Evolutionary conservation across 2,888 invertebrate genomes (phyloP), one percentile per base, ranked within the genome.

Genomic region (Chalcosyrphus nemorum): DNA sequence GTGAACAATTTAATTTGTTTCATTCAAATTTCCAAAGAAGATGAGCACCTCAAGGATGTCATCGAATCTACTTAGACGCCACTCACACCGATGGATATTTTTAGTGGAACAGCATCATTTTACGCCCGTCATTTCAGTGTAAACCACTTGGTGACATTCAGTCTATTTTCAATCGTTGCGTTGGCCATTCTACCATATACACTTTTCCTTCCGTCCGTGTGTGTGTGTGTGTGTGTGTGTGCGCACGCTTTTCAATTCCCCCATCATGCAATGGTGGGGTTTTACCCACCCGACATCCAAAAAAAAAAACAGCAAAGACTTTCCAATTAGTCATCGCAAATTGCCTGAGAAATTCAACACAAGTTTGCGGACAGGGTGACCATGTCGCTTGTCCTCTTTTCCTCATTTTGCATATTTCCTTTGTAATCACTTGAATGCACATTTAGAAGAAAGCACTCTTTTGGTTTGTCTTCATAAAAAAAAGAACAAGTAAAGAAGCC

Each of bases 251-350:
- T 38, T 56, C 19, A n/a, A n/a, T 45, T 15, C 11, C 15, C 63
- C 13, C 27, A 6, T 11, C 6, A 57, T 50, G 75, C 47, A 35
- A 15, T 47, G 38, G 9, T 54, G 72, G 84, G 84, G 77, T 74
- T 84, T 84, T 84, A 65, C 84, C 84, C 70, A 57, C 80, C 75
- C 70, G n/a, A 63, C 74, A 75, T 61, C 80, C 24, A 21, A 50
- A 81, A 50, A 81, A n/a, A n/a, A n/a, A n/a, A n/a, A n/a, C n/a
- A n/a, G n/a, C n/a, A n/a, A n/a, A 38, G 45, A 65, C 57, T 78
- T 84, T 63, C 80, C 84, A 70, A 84, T 84, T 80, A 84, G 80
- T 84, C 84, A 84, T 80, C 75, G 65, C 66, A 78, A 84, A 84
- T 78, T 75, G 84, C 74, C 80, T 75, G 84, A 80, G 80, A 84